Evolutionary conservation across 2,888 invertebrate species (phyloP), one percentile per base, ranked within the genome.

Genomic region (Coronaproctus castanopsis): DNA sequence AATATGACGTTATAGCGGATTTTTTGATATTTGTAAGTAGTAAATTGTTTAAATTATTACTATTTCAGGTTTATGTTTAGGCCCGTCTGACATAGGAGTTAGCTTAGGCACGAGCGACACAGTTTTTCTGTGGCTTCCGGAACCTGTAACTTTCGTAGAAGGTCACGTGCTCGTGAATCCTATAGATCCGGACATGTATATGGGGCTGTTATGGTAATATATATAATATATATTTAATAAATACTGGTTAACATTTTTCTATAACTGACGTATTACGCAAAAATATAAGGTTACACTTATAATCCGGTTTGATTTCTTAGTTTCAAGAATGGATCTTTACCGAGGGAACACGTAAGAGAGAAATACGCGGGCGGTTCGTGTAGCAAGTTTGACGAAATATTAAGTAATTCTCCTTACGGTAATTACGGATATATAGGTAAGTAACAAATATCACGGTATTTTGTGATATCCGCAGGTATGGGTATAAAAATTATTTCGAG

Each of bases 41-140:
- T n/a, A n/a, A n/a, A n/a, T n/a, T n/a, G n/a, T n/a, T n/a, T n/a
- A n/a, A n/a, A n/a, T n/a, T n/a, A n/a, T n/a, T n/a, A n/a, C n/a
- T n/a, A 57, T 57, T 62, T 19, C 72, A 80, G 90, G 89, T 3
- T 83, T 95, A 76, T 78, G 85, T 49, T 75, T 93, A 2, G 77
- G 79, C 19, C 75, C 83, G 48, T 85, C 84, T 58, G 92, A 92
- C 77, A 75, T 95, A 21, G 88, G 87, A 0, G 82, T 93, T 53
- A 89, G 90, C 66, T 74, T 91, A 59, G 93, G 97, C 5, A 96
- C 96, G 0, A 95, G 93, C 71, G 96, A 97, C 72, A 93, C 92
- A 0, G 71, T 93, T 1, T 85, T 96, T 68, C 75, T 87, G 61
- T 87, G 85, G 72, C 74, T 91, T 3, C 73, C 78, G 22, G 74